Percentiles rank a stretch among this genome's conserved stretches.
phyloP scores from a whole-genome alignment of 2,888 invertebrate species.

The Drosophila meridiana region DNA sequence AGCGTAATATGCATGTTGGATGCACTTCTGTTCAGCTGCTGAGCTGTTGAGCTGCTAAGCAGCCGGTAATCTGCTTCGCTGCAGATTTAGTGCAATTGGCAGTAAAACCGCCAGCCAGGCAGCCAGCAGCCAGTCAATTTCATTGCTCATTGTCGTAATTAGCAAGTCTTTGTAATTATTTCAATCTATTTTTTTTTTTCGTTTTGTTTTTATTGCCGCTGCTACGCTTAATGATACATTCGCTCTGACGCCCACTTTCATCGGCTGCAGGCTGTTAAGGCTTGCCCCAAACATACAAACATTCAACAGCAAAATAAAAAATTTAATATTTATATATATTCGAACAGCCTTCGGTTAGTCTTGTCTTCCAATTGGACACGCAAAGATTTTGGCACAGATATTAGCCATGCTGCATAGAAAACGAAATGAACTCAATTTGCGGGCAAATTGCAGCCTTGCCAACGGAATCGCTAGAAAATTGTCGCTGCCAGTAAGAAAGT shows the following conservation, averaged over 20 bases:
- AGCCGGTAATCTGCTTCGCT: constrained; percentile 79
- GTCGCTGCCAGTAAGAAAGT: constrained; percentile 55
- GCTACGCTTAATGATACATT: constrained; percentile 55
- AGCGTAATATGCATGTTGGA: constrained; percentile 78
- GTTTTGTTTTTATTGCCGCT: constrained; percentile 27
- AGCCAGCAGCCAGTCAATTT: constrained; percentile 53
- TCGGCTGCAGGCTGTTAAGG: constrained; percentile 52
- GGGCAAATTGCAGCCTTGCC: constrained; percentile 47
- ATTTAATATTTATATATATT: constrained; percentile 4
- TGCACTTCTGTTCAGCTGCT: constrained; percentile 41
- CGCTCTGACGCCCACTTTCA: constrained; percentile 80
- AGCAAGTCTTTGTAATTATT: constrained; percentile 75
- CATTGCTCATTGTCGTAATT: constrained; percentile 73
- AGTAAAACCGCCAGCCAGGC: constrained; percentile 18
- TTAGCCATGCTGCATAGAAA: constrained; percentile 57
- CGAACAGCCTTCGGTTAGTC: constrained; percentile 25
- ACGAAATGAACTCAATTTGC: constrained; percentile 63
- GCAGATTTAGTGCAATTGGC: constrained; percentile 82
- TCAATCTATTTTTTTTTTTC: constrained; percentile 32
- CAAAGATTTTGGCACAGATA: constrained; percentile 57
- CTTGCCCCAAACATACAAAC: constrained; percentile 12
- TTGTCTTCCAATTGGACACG: constrained; percentile 59
- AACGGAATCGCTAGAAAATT: constrained; percentile 38
- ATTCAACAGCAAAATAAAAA: neutral
- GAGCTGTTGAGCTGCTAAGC: constrained; percentile 27